Evolutionary conservation across 2,888 invertebrate species (phyloP).

Genomic region (Antheraea assamensis): DNA sequence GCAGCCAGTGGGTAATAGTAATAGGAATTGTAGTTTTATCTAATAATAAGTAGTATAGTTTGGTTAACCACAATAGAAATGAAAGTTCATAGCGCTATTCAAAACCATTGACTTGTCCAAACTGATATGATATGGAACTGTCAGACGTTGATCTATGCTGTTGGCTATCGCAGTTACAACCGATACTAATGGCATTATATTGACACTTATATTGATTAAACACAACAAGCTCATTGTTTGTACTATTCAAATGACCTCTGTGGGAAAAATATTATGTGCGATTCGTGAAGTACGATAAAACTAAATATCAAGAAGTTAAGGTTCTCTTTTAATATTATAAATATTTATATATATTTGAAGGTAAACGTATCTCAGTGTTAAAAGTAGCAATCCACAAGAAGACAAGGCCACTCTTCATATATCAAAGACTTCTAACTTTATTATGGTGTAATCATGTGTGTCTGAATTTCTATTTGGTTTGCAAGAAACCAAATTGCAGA

Average conservation of each 20-base stretch:
- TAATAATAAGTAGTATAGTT: background rate
- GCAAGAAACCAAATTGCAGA: background rate
- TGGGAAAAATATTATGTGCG: constrained; percentile 34
- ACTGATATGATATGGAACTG: constrained; percentile 1
- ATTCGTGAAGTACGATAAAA: constrained; percentile 4
- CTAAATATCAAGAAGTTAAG: constrained; percentile 14
- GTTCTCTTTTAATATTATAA: background rate
- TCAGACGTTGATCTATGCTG: constrained; percentile 1
- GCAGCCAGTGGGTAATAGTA: too few species aligned
- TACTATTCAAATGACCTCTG: constrained; percentile 24
- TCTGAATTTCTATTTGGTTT: background rate
- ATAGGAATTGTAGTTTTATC: background rate
- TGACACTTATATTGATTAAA: constrained; percentile 34
- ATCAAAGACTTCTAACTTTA: background rate
- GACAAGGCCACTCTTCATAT: background rate
- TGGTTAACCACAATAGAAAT: background rate
- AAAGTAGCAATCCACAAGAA: background rate
- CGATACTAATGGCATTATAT: constrained; percentile 35
- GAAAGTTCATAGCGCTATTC: constrained; percentile 1
- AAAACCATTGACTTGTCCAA: background rate
- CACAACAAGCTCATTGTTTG: constrained; percentile 42
- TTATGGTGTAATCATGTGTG: background rate
- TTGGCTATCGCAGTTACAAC: constrained; percentile 37
- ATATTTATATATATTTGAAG: background rate
- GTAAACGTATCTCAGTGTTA: background rate